phyloP scores from a whole-genome alignment of 2,888 invertebrate species.

The Tyria jacobaeae region DNA sequence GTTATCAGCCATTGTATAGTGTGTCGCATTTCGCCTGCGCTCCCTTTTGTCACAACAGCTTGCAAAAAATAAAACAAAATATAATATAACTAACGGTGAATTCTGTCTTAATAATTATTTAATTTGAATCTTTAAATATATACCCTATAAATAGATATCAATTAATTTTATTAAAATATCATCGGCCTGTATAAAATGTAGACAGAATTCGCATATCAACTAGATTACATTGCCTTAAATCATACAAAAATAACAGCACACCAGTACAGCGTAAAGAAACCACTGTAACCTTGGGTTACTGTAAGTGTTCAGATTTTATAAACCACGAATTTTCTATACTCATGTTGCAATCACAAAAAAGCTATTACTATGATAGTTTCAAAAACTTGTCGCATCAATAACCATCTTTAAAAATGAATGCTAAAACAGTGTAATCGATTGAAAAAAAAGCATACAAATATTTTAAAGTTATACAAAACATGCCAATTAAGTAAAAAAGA shows the following conservation, averaged over 20 bases:
- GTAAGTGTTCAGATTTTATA: background rate
- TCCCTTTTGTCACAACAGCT: constrained; percentile 76
- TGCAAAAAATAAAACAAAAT: constrained; percentile 72
- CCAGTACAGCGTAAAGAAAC: background rate
- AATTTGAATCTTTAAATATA: background rate
- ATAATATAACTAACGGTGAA: constrained; percentile 37
- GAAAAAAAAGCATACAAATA: constrained; percentile 17
- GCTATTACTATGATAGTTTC: too few relatives aligned
- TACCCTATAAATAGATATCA: background rate
- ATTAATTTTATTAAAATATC: constrained; percentile 10
- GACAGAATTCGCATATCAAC: constrained; percentile 45
- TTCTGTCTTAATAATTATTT: constrained; percentile 40
- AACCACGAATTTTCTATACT: too few relatives aligned
- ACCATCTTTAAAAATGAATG: background rate
- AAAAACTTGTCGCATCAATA: too few relatives aligned
- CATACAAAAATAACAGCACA: too few relatives aligned
- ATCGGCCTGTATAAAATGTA: constrained; percentile 13
- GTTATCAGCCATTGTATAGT: constrained; percentile 77
- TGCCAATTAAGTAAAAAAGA: constrained; percentile 21
- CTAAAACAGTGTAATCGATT: constrained; percentile 38
- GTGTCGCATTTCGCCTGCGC: constrained; percentile 70
- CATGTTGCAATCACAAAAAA: background rate
- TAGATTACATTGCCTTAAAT: constrained; percentile 41
- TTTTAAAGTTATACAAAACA: constrained; percentile 32
- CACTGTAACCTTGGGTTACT: background rate